These are phyloP conservation scores for Falcaria lacertinaria DNA, from an alignment of 2,888 invertebrate genomes.

Conservation along the genomic window DNA sequence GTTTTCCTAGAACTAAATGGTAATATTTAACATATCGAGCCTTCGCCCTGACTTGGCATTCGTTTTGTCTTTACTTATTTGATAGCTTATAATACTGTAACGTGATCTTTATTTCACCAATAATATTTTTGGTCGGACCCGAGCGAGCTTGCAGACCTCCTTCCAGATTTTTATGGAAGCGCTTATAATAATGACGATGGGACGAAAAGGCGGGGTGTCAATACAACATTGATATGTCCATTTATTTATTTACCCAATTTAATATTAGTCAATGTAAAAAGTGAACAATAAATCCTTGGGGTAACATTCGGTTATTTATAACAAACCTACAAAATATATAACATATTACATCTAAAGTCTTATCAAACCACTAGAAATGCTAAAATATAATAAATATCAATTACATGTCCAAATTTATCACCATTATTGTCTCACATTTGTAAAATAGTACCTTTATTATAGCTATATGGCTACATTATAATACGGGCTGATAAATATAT, in stretches of 20 bases:
- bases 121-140: too few species aligned
- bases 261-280: not conserved
- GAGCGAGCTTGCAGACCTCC: too few species aligned
- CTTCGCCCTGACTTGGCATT: too few species aligned
- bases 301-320: not conserved
- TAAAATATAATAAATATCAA: slow-evolving; percentile 1
- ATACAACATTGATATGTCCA: not conserved
- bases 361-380: not conserved
- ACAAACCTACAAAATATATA: not conserved
- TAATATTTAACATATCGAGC: too few species aligned
- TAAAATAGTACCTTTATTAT: not conserved
- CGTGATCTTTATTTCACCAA: too few species aligned
- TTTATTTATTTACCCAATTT: not conserved
- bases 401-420: not conserved
- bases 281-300: not conserved
- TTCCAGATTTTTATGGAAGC: too few species aligned
- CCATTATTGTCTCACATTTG: not conserved
- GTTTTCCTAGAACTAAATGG: too few species aligned
- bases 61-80: too few species aligned
- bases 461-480: too few species aligned
- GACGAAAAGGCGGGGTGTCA: too few species aligned
- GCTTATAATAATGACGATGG: too few species aligned
- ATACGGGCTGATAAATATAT: slow-evolving; percentile 14
- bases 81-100: too few species aligned
- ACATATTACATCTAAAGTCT: not conserved